Conservation (phyloP, 2,797 vertebrate species). For the Hyperoplus immaculatus region DNA sequence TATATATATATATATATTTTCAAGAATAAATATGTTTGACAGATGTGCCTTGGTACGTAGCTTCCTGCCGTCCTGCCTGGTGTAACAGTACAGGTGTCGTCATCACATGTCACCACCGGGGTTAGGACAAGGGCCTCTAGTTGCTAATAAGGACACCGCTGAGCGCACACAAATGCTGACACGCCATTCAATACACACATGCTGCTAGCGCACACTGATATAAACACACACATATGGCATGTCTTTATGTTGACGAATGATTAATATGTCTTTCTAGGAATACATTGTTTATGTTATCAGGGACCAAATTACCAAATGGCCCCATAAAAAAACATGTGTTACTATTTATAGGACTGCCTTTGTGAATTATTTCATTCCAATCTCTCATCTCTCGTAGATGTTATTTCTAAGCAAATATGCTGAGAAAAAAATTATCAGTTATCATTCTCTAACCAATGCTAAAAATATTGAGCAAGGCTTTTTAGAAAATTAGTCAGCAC, state of each 20-base stretch:
- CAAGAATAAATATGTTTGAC: conserved; percentile 52
- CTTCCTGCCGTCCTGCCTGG: conserved; percentile 48
- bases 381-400: neutral
- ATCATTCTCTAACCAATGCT: neutral
- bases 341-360: conserved; percentile 5
- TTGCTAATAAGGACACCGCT: conserved; percentile 41
- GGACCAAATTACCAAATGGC: too few relatives aligned
- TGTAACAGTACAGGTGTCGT: conserved; percentile 66
- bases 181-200: conserved; percentile 6
- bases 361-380: neutral
- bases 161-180: conserved; percentile 5
- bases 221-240: neutral
- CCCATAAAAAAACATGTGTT: neutral
- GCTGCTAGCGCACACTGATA: neutral
- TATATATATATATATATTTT: neutral
- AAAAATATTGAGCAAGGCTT: conserved; percentile 9
- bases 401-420: neutral
- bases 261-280: neutral
- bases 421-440: conserved; percentile 5
- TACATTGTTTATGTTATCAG: neutral
- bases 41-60: conserved; percentile 54
- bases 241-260: neutral
- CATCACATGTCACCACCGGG: conserved; percentile 44
- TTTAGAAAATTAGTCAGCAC: conserved; percentile 37
- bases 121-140: conserved; percentile 31